Percentiles rank a stretch among this genome's conserved stretches.
These are phyloP conservation scores for Peromyscus leucopus DNA, from an alignment of 2,113 vertebrate genomes.

Conservation along the genomic window DNA sequence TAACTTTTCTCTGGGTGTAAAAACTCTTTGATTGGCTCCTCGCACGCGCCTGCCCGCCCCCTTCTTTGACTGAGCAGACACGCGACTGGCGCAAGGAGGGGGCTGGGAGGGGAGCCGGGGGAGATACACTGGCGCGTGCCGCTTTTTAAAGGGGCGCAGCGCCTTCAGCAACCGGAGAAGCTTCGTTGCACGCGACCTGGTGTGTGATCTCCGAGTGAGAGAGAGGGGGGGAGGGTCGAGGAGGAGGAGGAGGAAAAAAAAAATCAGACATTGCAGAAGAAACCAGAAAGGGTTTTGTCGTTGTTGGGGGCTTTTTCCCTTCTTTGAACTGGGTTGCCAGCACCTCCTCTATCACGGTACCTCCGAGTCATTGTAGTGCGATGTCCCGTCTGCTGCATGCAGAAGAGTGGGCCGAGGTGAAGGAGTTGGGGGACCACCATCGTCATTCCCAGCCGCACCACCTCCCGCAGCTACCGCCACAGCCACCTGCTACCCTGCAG, in stretches of 20 bases:
- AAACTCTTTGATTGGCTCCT: conserved; percentile 90
- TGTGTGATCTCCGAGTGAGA: conserved; percentile 81
- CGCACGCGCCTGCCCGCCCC: conserved; percentile 92
- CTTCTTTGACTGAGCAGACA: conserved; percentile 91
- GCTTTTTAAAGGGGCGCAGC: conserved; percentile 95
- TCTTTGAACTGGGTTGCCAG: conserved; percentile 10
- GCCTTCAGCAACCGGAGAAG: conserved; percentile 94
- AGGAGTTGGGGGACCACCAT: conserved; percentile 77
- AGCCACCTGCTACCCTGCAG: conserved; percentile 86
- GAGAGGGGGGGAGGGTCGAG: conserved; percentile 72
- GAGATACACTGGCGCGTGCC: conserved; percentile 93
- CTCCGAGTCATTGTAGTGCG: conserved; percentile 40
- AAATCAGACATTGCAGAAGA: conserved; percentile 55
- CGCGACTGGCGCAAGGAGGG: conserved; percentile 96
- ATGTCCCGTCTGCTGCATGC: conserved; percentile 83
- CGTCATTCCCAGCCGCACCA: conserved; percentile 74
- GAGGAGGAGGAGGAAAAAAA: background rate
- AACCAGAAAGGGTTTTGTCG: background rate
- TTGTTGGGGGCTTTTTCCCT: background rate
- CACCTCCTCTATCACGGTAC: background rate
- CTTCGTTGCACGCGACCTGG: conserved; percentile 90
- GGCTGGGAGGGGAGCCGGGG: conserved; percentile 80
- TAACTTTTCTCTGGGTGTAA: conserved; percentile 60
- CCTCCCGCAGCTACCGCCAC: conserved; percentile 59
- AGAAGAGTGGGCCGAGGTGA: conserved; percentile 80